Conservation (phyloP, 2,797 vertebrate genomes). For the Neopelma chrysocephalum region DNA sequence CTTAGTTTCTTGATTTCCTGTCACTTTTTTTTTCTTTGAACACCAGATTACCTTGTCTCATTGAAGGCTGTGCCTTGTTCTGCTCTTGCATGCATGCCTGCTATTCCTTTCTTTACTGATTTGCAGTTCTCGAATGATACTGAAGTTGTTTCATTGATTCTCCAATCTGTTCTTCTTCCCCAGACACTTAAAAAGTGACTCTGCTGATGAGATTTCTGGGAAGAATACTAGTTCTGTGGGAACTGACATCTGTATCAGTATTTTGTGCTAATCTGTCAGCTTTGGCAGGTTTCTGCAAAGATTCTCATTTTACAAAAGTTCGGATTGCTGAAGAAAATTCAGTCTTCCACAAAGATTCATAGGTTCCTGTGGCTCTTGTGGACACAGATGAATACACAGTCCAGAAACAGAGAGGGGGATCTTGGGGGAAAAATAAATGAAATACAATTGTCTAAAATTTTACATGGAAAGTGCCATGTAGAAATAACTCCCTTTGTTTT, state of each 20-base stretch:
- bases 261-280: not conserved
- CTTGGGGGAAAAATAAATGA: not conserved
- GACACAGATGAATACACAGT: not conserved
- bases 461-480: not conserved
- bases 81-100: not conserved
- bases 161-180: not conserved
- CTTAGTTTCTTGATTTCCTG: not conserved
- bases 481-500: not conserved
- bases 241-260: not conserved
- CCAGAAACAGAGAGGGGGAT: not conserved
- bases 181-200: not conserved
- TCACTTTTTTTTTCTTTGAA: not conserved
- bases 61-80: not conserved
- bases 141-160: not conserved
- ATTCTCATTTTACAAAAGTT: not conserved
- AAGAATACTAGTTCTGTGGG: not conserved
- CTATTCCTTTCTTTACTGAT: not conserved
- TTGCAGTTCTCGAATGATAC: not conserved
- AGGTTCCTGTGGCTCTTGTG: not conserved
- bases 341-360: not conserved
- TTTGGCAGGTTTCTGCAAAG: not conserved
- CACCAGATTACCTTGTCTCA: not conserved
- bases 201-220: not conserved
- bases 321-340: not conserved
- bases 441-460: not conserved